These are phyloP conservation scores for Tautogolabrus adspersus DNA, from an alignment of 2,113 vertebrate genomes.

Conservation along the genomic window DNA sequence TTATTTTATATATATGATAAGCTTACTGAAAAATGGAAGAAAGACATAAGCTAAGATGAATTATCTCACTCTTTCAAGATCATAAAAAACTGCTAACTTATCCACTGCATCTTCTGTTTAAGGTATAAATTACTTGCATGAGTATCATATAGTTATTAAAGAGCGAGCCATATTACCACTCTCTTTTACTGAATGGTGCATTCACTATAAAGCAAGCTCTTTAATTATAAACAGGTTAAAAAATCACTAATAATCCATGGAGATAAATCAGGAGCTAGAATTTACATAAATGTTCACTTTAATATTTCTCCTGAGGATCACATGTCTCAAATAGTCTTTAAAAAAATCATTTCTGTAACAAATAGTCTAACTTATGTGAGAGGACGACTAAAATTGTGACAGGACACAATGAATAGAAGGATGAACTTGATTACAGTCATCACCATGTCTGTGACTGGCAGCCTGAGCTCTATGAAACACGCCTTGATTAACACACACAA, in stretches of 20 bases:
- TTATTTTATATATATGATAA: no score
- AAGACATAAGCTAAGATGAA: background rate
- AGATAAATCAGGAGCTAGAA: background rate
- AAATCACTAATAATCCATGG: no score
- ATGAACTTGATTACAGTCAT: slow-evolving; percentile 65
- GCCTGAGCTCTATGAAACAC: slow-evolving; percentile 34
- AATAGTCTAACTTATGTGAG: background rate
- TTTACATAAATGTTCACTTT: background rate
- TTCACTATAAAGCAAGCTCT: no score
- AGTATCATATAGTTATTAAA: no score
- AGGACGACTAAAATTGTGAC: slow-evolving; percentile 21
- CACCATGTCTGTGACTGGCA: slow-evolving; percentile 42
- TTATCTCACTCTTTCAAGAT: background rate
- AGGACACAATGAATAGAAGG: slow-evolving; percentile 16
- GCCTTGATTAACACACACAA: slow-evolving; percentile 60
- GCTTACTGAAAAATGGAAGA: no score
- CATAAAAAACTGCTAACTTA: background rate
- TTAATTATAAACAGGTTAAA: no score
- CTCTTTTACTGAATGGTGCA: background rate
- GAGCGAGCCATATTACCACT: background rate
- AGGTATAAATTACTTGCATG: no score
- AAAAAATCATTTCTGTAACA: background rate
- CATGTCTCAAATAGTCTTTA: background rate
- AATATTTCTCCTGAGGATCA: background rate
- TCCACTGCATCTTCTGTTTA: no score